Percentiles rank a stretch among this genome's conserved stretches.
phyloP scores from a whole-genome alignment of 1,140 invertebrate species.

The Bicyclus anynana region DNA sequence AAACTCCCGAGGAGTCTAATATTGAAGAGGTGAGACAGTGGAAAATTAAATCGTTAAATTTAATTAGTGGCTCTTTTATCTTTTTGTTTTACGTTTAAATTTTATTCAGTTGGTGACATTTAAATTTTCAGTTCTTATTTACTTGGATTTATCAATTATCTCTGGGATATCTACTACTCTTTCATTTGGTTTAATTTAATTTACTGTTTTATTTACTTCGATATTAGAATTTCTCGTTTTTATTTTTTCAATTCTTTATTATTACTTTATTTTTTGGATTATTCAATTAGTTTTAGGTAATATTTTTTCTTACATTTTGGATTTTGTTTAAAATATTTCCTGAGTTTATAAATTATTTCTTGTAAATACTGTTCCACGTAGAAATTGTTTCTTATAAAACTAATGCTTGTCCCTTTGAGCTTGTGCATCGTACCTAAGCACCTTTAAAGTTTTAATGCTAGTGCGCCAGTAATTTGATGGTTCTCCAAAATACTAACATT shows the following conservation, averaged over 20 bases:
- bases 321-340: neutral
- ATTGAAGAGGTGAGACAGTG: conserved; percentile 50
- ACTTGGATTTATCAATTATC: no score
- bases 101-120: neutral
- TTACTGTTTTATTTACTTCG: no score
- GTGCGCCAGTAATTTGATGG: conserved; percentile 30
- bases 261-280: conserved; percentile 5
- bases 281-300: no score
- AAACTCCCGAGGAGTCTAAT: conserved; percentile 52
- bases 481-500: conserved; percentile 76
- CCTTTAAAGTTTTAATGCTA: conserved; percentile 14
- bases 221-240: neutral
- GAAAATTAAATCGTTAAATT: neutral
- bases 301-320: neutral
- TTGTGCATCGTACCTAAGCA: conserved; percentile 19
- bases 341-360: neutral
- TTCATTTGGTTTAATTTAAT: no score
- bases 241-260: conserved; percentile 6
- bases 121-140: no score
- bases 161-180: no score
- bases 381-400: conserved; percentile 11
- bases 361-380: neutral
- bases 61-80: conserved; percentile 6
- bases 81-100: conserved; percentile 2
- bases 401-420: conserved; percentile 20